Evolutionary conservation across 2,797 vertebrate species (phyloP).

Genomic region (Centroberyx gerrardi): DNA sequence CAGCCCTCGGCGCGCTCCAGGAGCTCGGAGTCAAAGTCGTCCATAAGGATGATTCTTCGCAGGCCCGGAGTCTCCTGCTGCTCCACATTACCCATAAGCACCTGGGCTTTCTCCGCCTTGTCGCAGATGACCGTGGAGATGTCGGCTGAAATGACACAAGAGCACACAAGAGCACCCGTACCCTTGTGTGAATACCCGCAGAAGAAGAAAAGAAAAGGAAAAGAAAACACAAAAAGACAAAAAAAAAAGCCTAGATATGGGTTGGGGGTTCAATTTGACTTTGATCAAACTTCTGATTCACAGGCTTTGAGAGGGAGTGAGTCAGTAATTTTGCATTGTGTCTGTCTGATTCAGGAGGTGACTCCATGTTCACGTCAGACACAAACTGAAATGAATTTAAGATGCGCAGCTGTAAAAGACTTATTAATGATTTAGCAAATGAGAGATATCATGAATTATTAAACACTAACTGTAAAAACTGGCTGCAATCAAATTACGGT

Average conservation of each 20-base stretch:
- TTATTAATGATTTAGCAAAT: not conserved
- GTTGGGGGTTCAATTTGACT: conserved; percentile 7
- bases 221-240: not conserved
- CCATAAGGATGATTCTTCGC: conserved; percentile 94
- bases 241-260: not conserved
- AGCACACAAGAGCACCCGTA: conserved; percentile 55
- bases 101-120: conserved; percentile 92
- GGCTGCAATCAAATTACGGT: too few relatives aligned
- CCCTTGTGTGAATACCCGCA: conserved; percentile 58
- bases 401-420: not conserved
- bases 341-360: not conserved
- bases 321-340: not conserved
- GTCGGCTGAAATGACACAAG: conserved; percentile 87
- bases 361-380: not conserved
- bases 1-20: conserved; percentile 86
- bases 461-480: not conserved
- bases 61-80: conserved; percentile 89
- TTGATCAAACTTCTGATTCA: not conserved
- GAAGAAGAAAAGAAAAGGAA: conserved; percentile 30
- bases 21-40: conserved; percentile 88
- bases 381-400: too few relatives aligned
- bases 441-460: not conserved
- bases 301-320: not conserved
- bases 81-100: conserved; percentile 93
- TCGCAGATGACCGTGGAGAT: conserved; percentile 97